A percentile compares a stretch with the other conserved stretches of the same genome.
Evolutionary conservation across 2,888 invertebrate genomes (phyloP).

Genomic region (Crioceris asparagi): DNA sequence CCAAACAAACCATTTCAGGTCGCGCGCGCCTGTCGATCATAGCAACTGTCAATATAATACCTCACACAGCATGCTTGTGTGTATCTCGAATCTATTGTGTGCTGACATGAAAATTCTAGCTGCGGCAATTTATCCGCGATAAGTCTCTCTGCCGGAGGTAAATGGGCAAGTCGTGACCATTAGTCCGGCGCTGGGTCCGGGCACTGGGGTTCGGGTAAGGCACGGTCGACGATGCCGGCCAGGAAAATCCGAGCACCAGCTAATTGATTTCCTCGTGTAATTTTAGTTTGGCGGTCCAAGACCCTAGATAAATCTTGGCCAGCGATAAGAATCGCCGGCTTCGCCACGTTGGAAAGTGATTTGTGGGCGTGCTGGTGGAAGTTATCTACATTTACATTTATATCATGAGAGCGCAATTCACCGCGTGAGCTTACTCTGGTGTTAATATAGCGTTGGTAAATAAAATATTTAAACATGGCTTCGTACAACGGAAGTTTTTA

Average conservation of each 20-base stretch:
- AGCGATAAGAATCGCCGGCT: no score
- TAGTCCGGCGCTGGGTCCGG: constrained; percentile 35
- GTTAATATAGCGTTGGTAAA: no score
- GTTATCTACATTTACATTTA: no score
- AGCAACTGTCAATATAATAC: constrained; percentile 38
- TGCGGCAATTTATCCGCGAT: constrained; percentile 46
- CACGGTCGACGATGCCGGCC: constrained; percentile 12
- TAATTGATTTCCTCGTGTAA: constrained; percentile 23
- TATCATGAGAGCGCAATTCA: no score
- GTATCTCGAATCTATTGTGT: constrained; percentile 35
- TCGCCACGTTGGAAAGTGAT: no score
- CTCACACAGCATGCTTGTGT: constrained; percentile 35
- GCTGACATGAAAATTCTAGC: constrained; percentile 46
- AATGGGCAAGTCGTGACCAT: constrained; percentile 52
- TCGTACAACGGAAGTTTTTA: no score
- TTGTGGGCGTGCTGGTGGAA: no score
- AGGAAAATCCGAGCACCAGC: constrained; percentile 14
- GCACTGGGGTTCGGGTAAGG: constrained; percentile 28
- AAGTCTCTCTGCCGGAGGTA: constrained; percentile 51
- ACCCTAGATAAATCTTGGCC: no score
- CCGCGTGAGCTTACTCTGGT: no score
- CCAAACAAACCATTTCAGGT: no score
- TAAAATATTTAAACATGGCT: no score
- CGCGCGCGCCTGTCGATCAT: no score
- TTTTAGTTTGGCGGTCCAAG: constrained; percentile 10